Percentiles rank a stretch among this genome's conserved stretches.
These are phyloP conservation scores for Hirudo medicinalis DNA, from an alignment of 1,140 invertebrate genomes.

Conservation along the genomic window DNA sequence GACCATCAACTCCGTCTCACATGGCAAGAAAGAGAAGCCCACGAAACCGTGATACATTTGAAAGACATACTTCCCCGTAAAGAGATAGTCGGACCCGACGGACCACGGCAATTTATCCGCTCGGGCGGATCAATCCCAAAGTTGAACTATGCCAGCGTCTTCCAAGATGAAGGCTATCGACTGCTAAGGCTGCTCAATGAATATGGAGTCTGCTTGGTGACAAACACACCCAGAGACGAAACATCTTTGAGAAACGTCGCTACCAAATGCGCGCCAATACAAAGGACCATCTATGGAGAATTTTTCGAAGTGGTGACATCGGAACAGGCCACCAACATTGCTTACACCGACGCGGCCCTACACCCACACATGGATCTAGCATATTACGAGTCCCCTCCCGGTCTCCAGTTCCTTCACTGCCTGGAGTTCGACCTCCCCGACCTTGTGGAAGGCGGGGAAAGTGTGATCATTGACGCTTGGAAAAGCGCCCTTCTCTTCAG, in stretches of 20 bases:
- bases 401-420: slow-evolving; percentile 36
- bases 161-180: not conserved
- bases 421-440: slow-evolving; percentile 30
- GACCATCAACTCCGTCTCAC: not conserved
- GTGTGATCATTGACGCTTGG: slow-evolving; percentile 32
- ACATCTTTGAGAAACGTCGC: not conserved
- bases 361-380: slow-evolving; percentile 36
- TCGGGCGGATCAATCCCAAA: not conserved
- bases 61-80: not conserved
- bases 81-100: too few species aligned
- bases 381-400: slow-evolving; percentile 38
- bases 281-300: slow-evolving; percentile 22
- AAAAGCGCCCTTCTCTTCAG: slow-evolving; percentile 32
- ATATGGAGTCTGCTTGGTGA: slow-evolving; percentile 2
- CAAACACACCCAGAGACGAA: not conserved
- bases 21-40: slow-evolving; percentile 4
- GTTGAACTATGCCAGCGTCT: not conserved
- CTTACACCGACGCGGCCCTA: slow-evolving; percentile 30
- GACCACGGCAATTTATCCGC: too few species aligned
- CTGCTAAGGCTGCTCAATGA: not conserved
- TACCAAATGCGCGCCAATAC: slow-evolving; percentile 5
- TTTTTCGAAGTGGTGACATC: slow-evolving; percentile 28
- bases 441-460: slow-evolving; percentile 34
- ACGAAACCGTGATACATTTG: not conserved
- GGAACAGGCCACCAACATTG: slow-evolving; percentile 34